Evolutionary conservation across 2,797 vertebrate genomes (phyloP).

Genomic region (Rhincodon typus): DNA sequence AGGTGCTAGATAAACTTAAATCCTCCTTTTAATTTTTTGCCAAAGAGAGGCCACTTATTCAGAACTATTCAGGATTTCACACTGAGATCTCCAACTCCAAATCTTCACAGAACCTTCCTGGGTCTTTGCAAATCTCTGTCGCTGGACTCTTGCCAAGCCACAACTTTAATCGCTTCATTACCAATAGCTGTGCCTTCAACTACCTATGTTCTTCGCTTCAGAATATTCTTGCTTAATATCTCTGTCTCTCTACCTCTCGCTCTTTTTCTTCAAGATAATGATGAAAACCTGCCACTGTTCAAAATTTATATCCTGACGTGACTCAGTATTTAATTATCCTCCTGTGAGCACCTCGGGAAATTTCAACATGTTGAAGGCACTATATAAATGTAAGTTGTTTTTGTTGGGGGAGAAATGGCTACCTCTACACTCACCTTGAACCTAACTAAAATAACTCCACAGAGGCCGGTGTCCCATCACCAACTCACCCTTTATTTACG

Average conservation of each 20-base stretch:
- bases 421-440: too few species aligned
- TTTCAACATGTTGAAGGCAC: not conserved
- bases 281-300: not conserved
- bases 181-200: not conserved
- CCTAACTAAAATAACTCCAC: too few species aligned
- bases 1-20: too few species aligned
- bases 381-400: not conserved
- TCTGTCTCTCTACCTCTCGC: too few species aligned
- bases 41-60: too few species aligned
- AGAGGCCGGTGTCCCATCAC: too few species aligned
- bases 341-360: not conserved
- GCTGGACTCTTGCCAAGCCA: too few species aligned
- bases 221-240: not conserved
- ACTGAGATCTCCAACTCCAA: not conserved
- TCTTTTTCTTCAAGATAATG: not conserved
- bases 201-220: not conserved
- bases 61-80: not conserved
- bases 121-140: not conserved
- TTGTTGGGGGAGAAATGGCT: not conserved
- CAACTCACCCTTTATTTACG: too few species aligned
- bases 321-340: not conserved
- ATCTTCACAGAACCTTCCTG: not conserved
- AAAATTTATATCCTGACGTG: not conserved
- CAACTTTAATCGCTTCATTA: not conserved
- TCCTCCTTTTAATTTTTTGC: too few species aligned